These are phyloP conservation scores for Chrysomela aeneicollis DNA, from an alignment of 2,888 invertebrate species.

Conservation along the genomic window DNA sequence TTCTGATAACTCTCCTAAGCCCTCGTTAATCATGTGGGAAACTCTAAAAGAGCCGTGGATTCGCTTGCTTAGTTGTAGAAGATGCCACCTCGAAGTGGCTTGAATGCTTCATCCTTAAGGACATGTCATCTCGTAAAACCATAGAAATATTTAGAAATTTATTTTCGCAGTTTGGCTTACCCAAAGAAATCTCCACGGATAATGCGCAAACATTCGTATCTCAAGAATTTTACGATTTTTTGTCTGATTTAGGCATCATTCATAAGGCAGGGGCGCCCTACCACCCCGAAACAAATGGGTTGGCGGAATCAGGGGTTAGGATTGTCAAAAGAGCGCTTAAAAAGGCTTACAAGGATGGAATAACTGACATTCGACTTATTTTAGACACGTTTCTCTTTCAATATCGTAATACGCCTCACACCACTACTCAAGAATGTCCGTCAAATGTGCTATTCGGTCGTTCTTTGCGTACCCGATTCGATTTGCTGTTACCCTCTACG, in stretches of 20 bases:
- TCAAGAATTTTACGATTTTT: slow-evolving; percentile 20
- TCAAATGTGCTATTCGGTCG: slow-evolving; percentile 18
- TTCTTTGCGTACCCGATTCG: slow-evolving; percentile 17
- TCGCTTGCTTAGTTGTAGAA: not conserved
- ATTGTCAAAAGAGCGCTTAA: slow-evolving; percentile 9
- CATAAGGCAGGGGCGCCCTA: slow-evolving; percentile 19
- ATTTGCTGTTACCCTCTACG: slow-evolving; percentile 15
- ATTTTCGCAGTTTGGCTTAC: not conserved
- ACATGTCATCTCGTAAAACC: slow-evolving; percentile 7
- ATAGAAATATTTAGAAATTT: not conserved
- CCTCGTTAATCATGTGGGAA: too few relatives aligned
- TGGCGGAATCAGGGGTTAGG: slow-evolving; percentile 15
- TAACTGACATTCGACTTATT: not conserved
- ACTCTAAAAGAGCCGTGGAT: too few relatives aligned
- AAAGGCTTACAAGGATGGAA: slow-evolving; percentile 10
- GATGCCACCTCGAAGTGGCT: slow-evolving; percentile 20
- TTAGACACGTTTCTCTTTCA: slow-evolving; percentile 11
- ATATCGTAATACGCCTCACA: slow-evolving; percentile 20
- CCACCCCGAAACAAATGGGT: too few relatives aligned
- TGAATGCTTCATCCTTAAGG: slow-evolving; percentile 11
- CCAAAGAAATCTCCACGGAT: not conserved
- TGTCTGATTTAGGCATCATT: slow-evolving; percentile 2
- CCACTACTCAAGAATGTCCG: slow-evolving; percentile 19
- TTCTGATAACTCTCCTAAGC: too few relatives aligned
- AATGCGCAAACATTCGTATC: slow-evolving; percentile 17